These are phyloP conservation scores for Toxostoma redivivum DNA, from an alignment of 2,113 vertebrate species.

Conservation along the genomic window DNA sequence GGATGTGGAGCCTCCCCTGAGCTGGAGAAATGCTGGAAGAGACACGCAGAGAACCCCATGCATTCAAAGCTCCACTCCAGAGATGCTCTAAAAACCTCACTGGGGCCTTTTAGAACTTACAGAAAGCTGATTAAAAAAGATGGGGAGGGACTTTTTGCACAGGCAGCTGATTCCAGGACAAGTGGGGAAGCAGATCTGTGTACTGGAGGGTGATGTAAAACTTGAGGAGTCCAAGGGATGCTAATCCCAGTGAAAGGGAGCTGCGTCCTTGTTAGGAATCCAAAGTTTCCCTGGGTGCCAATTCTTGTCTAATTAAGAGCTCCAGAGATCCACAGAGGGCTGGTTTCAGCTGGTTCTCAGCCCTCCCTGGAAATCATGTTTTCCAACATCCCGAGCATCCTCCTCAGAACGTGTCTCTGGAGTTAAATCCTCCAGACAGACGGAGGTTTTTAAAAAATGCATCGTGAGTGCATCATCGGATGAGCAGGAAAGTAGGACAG, in stretches of 20 bases:
- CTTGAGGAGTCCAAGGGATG: not conserved
- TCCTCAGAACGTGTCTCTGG: not conserved
- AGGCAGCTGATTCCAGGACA: not conserved
- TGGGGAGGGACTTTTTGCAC: not conserved
- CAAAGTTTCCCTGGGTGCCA: not conserved
- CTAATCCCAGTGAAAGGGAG: not conserved
- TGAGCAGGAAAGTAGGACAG: slow-evolving; percentile 48
- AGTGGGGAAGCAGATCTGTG: not conserved
- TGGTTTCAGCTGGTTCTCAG: not conserved
- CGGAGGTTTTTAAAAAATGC: slow-evolving; percentile 16
- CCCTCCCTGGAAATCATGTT: slow-evolving; percentile 5
- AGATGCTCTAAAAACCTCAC: not conserved
- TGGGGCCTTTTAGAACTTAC: not conserved
- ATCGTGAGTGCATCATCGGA: not conserved
- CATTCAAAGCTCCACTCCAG: not conserved
- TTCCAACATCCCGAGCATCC: not conserved
- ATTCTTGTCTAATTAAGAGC: slow-evolving; percentile 41
- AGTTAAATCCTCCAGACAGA: slow-evolving; percentile 33
- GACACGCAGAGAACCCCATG: fast-evolving
- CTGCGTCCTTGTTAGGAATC: not conserved
- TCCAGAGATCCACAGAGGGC: not conserved
- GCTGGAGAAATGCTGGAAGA: not conserved
- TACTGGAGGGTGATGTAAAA: not conserved
- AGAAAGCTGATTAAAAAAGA: not conserved
- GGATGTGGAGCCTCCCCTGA: not conserved